These are phyloP conservation scores for Syrmaticus mikado DNA, from an alignment of 2,113 vertebrate genomes.

Conservation along the genomic window DNA sequence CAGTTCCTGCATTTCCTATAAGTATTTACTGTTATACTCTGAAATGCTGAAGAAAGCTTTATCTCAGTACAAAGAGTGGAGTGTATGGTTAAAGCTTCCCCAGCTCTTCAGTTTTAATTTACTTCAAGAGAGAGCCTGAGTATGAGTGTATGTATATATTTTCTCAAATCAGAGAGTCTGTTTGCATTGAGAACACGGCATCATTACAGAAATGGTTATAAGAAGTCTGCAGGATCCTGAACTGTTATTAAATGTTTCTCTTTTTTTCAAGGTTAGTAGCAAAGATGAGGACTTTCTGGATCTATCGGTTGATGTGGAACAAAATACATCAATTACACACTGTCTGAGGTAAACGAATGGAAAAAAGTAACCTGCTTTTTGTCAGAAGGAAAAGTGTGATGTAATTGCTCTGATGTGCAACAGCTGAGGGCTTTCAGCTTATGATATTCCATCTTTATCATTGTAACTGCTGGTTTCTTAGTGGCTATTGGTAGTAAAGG, in stretches of 20 bases:
- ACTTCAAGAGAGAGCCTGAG: background rate
- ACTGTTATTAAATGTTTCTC: background rate
- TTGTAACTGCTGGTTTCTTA: background rate
- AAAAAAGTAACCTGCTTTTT: background rate
- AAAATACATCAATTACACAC: conserved; percentile 95
- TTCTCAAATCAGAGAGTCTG: background rate
- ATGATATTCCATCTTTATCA: background rate
- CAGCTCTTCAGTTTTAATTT: background rate
- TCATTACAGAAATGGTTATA: background rate
- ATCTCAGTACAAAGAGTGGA: background rate
- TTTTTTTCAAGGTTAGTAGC: conserved; percentile 87
- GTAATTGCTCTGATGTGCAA: background rate
- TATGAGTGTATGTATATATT: background rate
- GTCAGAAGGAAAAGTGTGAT: background rate
- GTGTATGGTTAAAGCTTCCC: background rate
- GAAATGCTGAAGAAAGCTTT: background rate
- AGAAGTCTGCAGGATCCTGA: background rate
- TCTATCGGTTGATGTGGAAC: conserved; percentile 93
- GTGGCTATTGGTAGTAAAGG: background rate
- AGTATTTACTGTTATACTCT: background rate
- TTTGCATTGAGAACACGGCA: background rate
- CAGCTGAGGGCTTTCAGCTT: background rate
- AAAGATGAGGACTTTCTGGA: conserved; percentile 95
- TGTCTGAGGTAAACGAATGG: conserved; percentile 84
- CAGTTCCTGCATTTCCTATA: background rate